Evolutionary conservation across 2,888 invertebrate species (phyloP).

Genomic region (Cataglyphis altisquamis): DNA sequence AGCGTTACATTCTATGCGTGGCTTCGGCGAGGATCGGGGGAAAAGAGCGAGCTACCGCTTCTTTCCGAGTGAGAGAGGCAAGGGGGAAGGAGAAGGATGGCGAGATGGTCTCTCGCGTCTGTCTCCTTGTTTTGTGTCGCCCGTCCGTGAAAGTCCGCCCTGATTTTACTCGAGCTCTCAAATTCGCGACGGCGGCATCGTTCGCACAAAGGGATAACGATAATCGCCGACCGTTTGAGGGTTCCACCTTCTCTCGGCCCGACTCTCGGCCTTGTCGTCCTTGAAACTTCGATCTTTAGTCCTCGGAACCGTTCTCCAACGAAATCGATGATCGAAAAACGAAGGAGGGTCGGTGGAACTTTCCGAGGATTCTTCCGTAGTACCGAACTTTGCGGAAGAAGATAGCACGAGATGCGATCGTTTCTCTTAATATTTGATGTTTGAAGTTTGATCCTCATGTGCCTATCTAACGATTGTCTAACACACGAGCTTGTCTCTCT

Average conservation of each 20-base stretch:
- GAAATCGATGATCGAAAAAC: conserved; percentile 17
- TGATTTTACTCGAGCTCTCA: conserved; percentile 27
- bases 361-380: background rate
- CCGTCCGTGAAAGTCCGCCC: conserved; percentile 38
- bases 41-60: background rate
- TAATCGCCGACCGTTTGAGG: conserved; percentile 2
- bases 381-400: conserved; percentile 2
- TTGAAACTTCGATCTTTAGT: conserved; percentile 53
- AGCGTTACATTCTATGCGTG: conserved; percentile 43
- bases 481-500: too few relatives aligned
- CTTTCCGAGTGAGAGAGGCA: background rate
- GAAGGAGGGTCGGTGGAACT: conserved; percentile 24
- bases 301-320: conserved; percentile 17
- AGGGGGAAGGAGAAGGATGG: background rate
- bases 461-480: background rate
- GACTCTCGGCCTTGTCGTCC: conserved; percentile 29
- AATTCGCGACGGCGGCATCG: conserved; percentile 18
- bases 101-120: background rate
- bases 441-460: background rate
- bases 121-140: conserved; percentile 28
- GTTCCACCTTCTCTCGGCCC: background rate
- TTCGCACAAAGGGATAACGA: conserved; percentile 24
- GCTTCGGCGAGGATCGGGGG: background rate
- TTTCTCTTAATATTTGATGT: background rate
- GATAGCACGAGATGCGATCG: background rate